Evolutionary conservation across 2,113 vertebrate species (phyloP).

Genomic region (Sander lucioperca): DNA sequence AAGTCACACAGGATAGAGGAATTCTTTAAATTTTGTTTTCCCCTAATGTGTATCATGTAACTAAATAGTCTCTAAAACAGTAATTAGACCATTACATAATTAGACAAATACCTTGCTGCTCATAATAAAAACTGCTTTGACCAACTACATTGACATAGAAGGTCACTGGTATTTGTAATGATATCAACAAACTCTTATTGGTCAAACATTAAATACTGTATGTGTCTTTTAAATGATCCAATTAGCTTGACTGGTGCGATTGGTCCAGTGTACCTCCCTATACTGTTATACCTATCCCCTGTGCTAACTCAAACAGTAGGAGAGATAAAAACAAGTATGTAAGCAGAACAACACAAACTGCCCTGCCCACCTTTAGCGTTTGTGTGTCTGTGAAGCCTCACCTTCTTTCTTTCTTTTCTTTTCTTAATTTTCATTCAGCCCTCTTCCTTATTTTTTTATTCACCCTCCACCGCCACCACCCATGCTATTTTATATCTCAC

Average conservation of each 20-base stretch:
- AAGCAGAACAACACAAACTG: background rate
- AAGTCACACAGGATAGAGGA: background rate
- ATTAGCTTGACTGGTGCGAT: slow-evolving; percentile 14
- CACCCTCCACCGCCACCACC: slow-evolving; percentile 7
- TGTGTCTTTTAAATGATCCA: slow-evolving; percentile 4
- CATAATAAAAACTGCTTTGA: background rate
- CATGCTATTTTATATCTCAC: slow-evolving; percentile 40
- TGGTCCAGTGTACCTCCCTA: background rate
- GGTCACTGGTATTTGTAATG: background rate
- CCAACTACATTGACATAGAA: background rate
- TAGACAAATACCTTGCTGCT: background rate
- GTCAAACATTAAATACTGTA: background rate
- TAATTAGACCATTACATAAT: background rate
- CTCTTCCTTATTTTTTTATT: slow-evolving; percentile 13
- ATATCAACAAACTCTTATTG: background rate
- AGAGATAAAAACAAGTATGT: background rate
- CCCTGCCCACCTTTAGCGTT: slow-evolving; percentile 1
- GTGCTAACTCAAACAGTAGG: too few species aligned
- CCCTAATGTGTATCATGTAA: background rate
- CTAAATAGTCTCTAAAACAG: background rate
- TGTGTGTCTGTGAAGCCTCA: background rate
- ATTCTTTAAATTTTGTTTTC: too few species aligned
- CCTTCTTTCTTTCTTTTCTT: slow-evolving; percentile 17
- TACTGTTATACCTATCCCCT: background rate
- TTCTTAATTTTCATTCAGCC: slow-evolving; percentile 23